Base-by-base conservation (phyloP, 2,888 invertebrate species). In the Eupithecia insigniata region DNA sequence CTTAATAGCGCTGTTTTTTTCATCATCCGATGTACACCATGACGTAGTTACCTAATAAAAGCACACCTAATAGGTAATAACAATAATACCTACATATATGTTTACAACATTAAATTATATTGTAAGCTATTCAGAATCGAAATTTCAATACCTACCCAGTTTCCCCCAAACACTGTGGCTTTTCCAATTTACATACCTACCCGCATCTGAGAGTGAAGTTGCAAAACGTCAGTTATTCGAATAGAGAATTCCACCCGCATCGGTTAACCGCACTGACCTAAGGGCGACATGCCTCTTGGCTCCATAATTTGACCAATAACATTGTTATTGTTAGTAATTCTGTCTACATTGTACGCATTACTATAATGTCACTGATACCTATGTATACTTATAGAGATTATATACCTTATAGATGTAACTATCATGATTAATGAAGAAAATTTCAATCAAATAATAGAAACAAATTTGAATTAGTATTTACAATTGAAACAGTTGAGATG, bases 261-360 rank as follows among this genome's bases (percentile, higher is more conserved):
- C 85, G 91, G 91, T 87, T 87, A 89, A 90, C 91, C 90, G 77
- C 90, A 80, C 80, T 82, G 83, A 84, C 81, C 83, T 88, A 87
- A 82, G 83, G 84, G 82, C 84, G 86, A 87, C 84, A 83, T 84
- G 85, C 84, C 83, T 82, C 78, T 81, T 79, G 78, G 82, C 83
- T 81, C 79, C 77, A 83, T 84, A 83, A 85, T 84, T 85, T 79
- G 78, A 82, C 81, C 83, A 83, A 82, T 84, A 86, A 85, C 84
- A 83, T 79, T 85, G 84, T 84, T 85, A 83, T 84, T 83, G n/a
- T 22, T 51, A 4, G 22, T 26, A 26, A 74, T 70, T 72, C 70
- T 76, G 51, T 62, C 67, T 67, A 62, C 62, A 58, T 58, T 58
- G 58, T 58, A 16, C 28, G 58, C 28, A 7, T 26, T 26, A 55